phyloP scores from a whole-genome alignment of 2,888 invertebrate species.

The Zeuzera pyrina region DNA sequence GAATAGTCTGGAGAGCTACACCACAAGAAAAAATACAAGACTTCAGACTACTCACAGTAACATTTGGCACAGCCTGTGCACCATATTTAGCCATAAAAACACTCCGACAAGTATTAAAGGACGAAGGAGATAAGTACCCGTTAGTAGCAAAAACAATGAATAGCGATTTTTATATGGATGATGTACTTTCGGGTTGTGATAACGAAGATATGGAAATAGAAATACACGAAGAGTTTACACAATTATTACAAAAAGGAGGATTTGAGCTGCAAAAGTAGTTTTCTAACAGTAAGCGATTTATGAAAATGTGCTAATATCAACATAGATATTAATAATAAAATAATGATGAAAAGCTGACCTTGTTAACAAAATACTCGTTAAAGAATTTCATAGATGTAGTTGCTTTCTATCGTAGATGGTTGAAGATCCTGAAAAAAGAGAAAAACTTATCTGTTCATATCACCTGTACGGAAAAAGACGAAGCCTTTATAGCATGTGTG shows the following conservation, averaged over 20 bases:
- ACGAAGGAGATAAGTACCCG: too few relatives aligned
- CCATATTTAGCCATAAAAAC: slow-evolving; percentile 21
- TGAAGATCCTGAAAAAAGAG: too few relatives aligned
- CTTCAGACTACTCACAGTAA: too few relatives aligned
- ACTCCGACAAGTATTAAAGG: slow-evolving; percentile 18
- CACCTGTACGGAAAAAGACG: too few relatives aligned
- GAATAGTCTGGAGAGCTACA: slow-evolving; percentile 5
- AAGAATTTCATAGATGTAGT: too few relatives aligned
- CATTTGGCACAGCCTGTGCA: slow-evolving; percentile 19
- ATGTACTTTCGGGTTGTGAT: slow-evolving; percentile 15
- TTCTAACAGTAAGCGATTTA: slow-evolving; percentile 10
- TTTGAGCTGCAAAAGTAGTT: slow-evolving; percentile 26
- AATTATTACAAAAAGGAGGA: slow-evolving; percentile 20
- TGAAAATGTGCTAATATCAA: too few relatives aligned
- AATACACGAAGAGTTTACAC: slow-evolving; percentile 13
- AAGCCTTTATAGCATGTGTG: too few relatives aligned
- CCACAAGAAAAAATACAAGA: slow-evolving; percentile 11
- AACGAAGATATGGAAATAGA: slow-evolving; percentile 10
- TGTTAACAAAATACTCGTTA: too few relatives aligned
- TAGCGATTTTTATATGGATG: slow-evolving; percentile 19
- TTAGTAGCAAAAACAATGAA: slow-evolving; percentile 9
- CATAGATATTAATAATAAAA: too few relatives aligned
- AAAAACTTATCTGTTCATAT: too few relatives aligned
- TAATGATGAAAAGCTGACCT: too few relatives aligned
- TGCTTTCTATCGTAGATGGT: too few relatives aligned